Evolutionary conservation across 2,797 vertebrate species (phyloP).

Genomic region (Ciconia nigra): DNA sequence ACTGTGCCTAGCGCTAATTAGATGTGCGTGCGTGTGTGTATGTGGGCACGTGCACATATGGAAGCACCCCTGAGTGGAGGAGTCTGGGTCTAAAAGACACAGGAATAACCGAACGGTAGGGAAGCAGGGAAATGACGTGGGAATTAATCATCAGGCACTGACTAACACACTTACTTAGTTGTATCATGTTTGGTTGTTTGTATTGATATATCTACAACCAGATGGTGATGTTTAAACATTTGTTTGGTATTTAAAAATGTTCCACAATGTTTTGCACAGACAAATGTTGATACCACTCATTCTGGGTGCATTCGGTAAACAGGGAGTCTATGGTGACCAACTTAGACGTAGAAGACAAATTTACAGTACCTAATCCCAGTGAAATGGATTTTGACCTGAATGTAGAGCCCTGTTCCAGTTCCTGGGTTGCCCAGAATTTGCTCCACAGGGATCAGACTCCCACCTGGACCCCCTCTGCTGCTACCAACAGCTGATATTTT

Average conservation of each 20-base stretch:
- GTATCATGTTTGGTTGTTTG: conserved; percentile 61
- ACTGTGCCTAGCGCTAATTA: background rate
- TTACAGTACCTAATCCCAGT: background rate
- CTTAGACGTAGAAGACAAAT: background rate
- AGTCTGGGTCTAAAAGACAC: background rate
- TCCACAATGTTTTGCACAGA: conserved; percentile 51
- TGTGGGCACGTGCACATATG: background rate
- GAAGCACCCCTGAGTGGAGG: background rate
- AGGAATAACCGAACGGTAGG: background rate
- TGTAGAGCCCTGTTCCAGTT: background rate
- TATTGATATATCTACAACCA: conserved; percentile 59
- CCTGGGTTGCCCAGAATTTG: background rate
- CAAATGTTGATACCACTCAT: conserved; percentile 10
- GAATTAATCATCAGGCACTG: conserved; percentile 39
- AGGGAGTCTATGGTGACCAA: background rate
- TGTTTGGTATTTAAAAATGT: conserved; percentile 56
- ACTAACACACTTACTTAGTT: conserved; percentile 46
- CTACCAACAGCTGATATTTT: background rate
- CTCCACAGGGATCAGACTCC: background rate
- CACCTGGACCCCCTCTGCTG: background rate
- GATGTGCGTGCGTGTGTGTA: background rate
- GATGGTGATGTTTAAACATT: conserved; percentile 68
- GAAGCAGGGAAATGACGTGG: background rate
- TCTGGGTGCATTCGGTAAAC: conserved; percentile 9
- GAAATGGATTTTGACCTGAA: background rate